phyloP scores from a whole-genome alignment of 2,888 invertebrate genomes.

The Amorpha juglandis region DNA sequence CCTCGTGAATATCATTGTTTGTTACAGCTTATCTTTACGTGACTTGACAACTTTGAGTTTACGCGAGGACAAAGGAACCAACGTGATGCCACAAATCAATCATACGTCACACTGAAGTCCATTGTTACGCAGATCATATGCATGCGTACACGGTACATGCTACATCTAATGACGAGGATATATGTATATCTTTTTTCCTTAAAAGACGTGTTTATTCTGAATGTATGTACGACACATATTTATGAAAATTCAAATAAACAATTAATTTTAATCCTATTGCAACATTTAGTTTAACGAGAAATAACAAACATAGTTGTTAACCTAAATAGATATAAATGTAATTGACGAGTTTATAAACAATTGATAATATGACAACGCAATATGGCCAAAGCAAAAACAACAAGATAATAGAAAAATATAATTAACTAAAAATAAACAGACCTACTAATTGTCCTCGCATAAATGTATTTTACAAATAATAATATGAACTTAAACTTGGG shows the following conservation, averaged over 20 bases:
- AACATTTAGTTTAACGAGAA: conserved; percentile 29
- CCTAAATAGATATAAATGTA: conserved; percentile 43
- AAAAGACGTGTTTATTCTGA: not conserved
- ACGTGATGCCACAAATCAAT: conserved; percentile 10
- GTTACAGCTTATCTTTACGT: not conserved
- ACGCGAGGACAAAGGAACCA: conserved; percentile 25
- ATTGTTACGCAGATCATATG: not conserved
- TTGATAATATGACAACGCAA: conserved; percentile 23
- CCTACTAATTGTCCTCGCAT: conserved; percentile 8
- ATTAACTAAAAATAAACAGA: conserved; percentile 1
- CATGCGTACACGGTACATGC: not conserved
- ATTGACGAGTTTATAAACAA: conserved; percentile 26
- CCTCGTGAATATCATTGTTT: not conserved
- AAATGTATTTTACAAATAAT: not conserved
- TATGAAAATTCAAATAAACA: not conserved
- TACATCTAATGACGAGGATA: not conserved
- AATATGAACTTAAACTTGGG: too few relatives aligned
- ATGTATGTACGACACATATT: not conserved
- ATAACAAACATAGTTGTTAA: conserved; percentile 36
- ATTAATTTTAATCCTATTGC: not conserved
- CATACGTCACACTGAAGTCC: not conserved
- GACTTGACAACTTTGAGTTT: not conserved
- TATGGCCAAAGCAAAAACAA: conserved; percentile 12
- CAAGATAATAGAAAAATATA: conserved; percentile 21
- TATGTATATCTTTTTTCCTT: not conserved